A percentile compares a stretch with the other conserved stretches of the same genome.
phyloP scores from a whole-genome alignment of 2,888 invertebrate species.

The Drosophila vallismaia region DNA sequence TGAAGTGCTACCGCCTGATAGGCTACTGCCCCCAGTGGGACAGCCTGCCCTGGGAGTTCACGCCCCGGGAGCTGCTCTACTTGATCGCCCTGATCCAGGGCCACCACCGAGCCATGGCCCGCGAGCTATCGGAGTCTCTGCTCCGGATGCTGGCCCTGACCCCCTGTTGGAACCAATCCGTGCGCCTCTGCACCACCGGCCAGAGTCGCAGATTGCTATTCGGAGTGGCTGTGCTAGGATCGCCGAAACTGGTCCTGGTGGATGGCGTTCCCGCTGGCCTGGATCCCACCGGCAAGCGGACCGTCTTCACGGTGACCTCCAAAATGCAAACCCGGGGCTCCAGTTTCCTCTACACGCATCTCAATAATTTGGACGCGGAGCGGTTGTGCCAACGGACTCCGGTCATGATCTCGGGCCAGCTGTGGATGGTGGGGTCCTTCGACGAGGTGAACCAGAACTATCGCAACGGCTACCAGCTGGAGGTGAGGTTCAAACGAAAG shows the following conservation, averaged over 20 bases:
- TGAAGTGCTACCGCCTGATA: slow-evolving; percentile 43
- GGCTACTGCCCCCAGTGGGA: slow-evolving; percentile 61
- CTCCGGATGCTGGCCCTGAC: slow-evolving; percentile 58
- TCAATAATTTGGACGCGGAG: slow-evolving; percentile 85
- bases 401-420: slow-evolving; percentile 45
- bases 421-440: slow-evolving; percentile 45
- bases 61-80: slow-evolving; percentile 55
- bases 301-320: slow-evolving; percentile 82
- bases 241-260: slow-evolving; percentile 55
- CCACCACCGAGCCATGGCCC: background rate
- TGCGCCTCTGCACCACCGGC: slow-evolving; percentile 50
- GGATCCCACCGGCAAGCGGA: slow-evolving; percentile 57
- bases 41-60: slow-evolving; percentile 35
- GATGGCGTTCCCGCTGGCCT: slow-evolving; percentile 58
- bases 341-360: slow-evolving; percentile 60
- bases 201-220: slow-evolving; percentile 52
- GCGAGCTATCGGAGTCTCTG: slow-evolving; percentile 38
- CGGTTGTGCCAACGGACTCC: slow-evolving; percentile 49
- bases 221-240: slow-evolving; percentile 58
- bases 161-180: slow-evolving; percentile 29
- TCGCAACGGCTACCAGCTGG: slow-evolving; percentile 52
- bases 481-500: slow-evolving; percentile 62
- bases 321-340: slow-evolving; percentile 50
- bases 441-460: slow-evolving; percentile 14
- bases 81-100: slow-evolving; percentile 54